Conservation (phyloP, 53 echinoderm and acorn worm genomes). For the Crossaster papposus region DNA sequence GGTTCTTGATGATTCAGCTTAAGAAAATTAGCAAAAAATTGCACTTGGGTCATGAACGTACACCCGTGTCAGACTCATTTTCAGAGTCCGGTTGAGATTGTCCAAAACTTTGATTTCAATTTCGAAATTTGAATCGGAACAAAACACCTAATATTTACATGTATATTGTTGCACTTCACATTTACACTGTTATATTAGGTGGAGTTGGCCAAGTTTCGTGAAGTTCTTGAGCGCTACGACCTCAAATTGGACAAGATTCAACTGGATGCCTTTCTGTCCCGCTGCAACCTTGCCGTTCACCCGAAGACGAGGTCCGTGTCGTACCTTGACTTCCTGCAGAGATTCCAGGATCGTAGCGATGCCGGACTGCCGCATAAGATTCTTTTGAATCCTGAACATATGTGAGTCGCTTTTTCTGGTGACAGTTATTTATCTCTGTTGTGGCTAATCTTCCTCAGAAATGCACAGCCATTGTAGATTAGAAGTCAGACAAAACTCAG, state of each 20-base stretch:
- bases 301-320: constrained; percentile 75
- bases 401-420: constrained; percentile 62
- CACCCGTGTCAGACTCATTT: no score
- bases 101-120: no score
- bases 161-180: no score
- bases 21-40: not conserved
- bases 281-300: constrained; percentile 76
- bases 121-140: no score
- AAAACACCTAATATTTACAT: no score
- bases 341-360: constrained; percentile 95
- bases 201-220: constrained; percentile 72
- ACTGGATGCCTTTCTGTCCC: constrained; percentile 81
- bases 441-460: not conserved
- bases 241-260: constrained; percentile 84
- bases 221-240: constrained; percentile 85
- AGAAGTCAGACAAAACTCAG: no score
- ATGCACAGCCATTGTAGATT: not conserved
- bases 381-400: constrained; percentile 86
- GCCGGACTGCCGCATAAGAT: constrained; percentile 89
- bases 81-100: no score
- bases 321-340: constrained; percentile 86
- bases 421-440: not conserved
- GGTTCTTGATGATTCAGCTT: not conserved
- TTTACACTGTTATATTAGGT: constrained; percentile 52
- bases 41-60: not conserved